phyloP scores from a whole-genome alignment of 23 tunicate species.

The Halocynthia roretzi region DNA sequence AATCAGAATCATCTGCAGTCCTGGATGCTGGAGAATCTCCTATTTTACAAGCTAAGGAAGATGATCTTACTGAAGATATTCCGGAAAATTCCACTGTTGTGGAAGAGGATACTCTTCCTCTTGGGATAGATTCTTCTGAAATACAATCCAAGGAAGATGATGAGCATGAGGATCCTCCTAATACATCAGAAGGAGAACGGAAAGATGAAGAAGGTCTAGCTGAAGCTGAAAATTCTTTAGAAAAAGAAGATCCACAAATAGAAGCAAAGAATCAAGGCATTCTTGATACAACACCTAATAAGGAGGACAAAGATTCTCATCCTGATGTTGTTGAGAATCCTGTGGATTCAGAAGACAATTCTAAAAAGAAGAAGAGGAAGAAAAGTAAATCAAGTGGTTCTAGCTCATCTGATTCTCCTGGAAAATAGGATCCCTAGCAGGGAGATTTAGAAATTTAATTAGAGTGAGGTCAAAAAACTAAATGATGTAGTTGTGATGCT shows the following conservation, averaged over 20 bases:
- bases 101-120: neutral
- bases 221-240: neutral
- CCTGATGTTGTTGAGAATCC: too few relatives aligned
- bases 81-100: neutral
- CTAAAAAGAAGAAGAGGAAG: too few relatives aligned
- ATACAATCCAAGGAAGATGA: neutral
- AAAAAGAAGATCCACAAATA: neutral
- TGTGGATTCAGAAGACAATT: too few relatives aligned
- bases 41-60: neutral
- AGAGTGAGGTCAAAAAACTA: too few relatives aligned
- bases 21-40: neutral
- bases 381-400: too few relatives aligned
- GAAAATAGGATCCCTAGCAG: too few relatives aligned
- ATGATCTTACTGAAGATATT: neutral
- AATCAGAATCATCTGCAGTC: conserved; percentile 1
- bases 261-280: neutral
- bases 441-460: too few relatives aligned
- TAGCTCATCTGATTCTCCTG: too few relatives aligned
- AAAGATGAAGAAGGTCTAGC: neutral
- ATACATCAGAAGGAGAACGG: neutral
- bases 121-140: neutral
- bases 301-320: too few relatives aligned
- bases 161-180: neutral
- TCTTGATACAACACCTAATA: too few relatives aligned
- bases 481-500: too few relatives aligned